Evolutionary conservation across 1,140 invertebrate species (phyloP), one percentile per base, ranked within the genome.

Genomic region (Euglossa dilemma): DNA sequence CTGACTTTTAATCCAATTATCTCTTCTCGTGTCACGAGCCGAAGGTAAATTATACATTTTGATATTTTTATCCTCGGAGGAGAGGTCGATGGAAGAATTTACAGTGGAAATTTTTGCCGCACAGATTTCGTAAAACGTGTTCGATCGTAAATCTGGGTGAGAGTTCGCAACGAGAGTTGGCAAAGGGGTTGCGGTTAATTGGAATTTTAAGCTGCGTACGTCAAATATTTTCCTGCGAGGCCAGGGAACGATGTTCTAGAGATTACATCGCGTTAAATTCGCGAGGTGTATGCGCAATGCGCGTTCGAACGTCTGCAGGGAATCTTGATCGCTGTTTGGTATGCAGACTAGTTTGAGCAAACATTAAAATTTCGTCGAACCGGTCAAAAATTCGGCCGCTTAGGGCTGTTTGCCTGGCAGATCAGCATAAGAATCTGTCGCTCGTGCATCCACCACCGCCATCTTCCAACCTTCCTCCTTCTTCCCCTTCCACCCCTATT

Each of bases 321-420:
- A 80, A 78, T 80, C 54, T 71, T 56, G 64, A 80, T 85, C 74
- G 73, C 50, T 84, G 64, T 47, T 90, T 90, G 84, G 87, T 87
- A 90, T 89, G 85, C 89, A 76, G 74, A 73, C 73, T 73, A 83
- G 47, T 75, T 75, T 70, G 85, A 54, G 83, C 81, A 88, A 88
- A 90, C 85, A 90, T 72, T 47, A 70, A 84, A 85, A 87, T 84
- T 88, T 89, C 69, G 67, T 84, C 63, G 82, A 79, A 80, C 61
- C 71, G 45, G 63, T 61, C 43, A 64, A 43, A 86, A 87, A 86
- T 81, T 87, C 83, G 54, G 64, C 36, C 78, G 86, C 72, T 85
- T 82, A 80, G 61, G 77, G 72, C 25, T 83, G 78, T 85, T 82
- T 88, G 61, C 61, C 36, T 63, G 74, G 63, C 85, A 75, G 66